Conservation (phyloP, 2,888 invertebrate genomes). For the Phlogophora meticulosa region DNA sequence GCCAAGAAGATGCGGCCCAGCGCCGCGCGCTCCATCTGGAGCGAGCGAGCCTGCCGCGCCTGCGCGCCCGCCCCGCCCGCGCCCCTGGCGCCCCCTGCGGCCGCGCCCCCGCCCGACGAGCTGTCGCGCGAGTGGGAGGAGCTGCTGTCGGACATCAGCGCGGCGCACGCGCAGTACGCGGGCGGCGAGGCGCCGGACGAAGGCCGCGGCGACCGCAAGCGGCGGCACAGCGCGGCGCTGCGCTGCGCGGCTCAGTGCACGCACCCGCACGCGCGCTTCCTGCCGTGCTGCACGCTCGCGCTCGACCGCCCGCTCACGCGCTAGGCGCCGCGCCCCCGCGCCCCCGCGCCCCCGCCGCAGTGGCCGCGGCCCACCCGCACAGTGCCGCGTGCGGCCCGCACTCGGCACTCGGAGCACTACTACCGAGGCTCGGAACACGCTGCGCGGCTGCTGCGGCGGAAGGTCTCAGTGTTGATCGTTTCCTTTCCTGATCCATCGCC, state of each 20-base stretch:
- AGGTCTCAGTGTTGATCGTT: conserved; percentile 41
- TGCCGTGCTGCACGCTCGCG: conserved; percentile 85
- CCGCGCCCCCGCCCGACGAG: conserved; percentile 84
- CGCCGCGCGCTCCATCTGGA: conserved; percentile 76
- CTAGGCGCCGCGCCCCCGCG: conserved; percentile 67
- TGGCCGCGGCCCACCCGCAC: conserved; percentile 7
- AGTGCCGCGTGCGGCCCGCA: conserved; percentile 17
- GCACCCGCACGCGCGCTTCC: conserved; percentile 89
- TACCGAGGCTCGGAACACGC: conserved; percentile 12
- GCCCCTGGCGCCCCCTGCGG: conserved; percentile 54
- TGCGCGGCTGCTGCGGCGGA: conserved; percentile 7
- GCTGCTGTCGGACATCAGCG: conserved; percentile 91
- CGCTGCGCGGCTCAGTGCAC: conserved; percentile 76
- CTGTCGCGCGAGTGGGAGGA: conserved; percentile 92
- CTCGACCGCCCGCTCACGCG: conserved; percentile 88
- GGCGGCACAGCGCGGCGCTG: conserved; percentile 89
- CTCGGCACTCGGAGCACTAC: conserved; percentile 10
- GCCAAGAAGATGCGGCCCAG: conserved; percentile 85
- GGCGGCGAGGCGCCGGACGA: conserved; percentile 71
- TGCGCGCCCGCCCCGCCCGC: conserved; percentile 73
- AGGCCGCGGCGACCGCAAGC: conserved; percentile 89
- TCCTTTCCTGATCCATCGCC: conserved; percentile 60
- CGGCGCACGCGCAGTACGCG: conserved; percentile 89
- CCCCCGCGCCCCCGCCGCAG: conserved; percentile 6
- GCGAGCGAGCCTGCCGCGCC: conserved; percentile 72